Evolutionary conservation across 2,888 invertebrate species (phyloP).

Genomic region (Dexiosoma caninum): DNA sequence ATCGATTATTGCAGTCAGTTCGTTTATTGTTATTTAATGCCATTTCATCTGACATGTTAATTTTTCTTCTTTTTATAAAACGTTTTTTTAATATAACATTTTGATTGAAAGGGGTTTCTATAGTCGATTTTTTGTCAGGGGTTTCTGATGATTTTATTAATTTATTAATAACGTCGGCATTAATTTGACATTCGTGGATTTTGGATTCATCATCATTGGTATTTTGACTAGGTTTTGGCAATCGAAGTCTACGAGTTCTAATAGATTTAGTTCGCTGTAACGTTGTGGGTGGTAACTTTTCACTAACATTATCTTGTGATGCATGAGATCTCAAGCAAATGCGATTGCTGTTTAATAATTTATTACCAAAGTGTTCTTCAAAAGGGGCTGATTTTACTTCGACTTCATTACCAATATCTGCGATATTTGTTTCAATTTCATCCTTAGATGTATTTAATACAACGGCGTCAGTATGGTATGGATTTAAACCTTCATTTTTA

Average conservation of each 20-base stretch:
- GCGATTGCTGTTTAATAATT: neutral
- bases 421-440: slow-evolving; percentile 29
- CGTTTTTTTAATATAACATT: slow-evolving; percentile 34
- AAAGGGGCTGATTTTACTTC: slow-evolving; percentile 36
- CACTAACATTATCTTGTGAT: neutral
- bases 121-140: neutral
- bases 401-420: neutral
- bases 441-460: neutral
- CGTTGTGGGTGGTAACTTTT: neutral
- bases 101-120: slow-evolving; percentile 17
- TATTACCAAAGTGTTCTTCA: slow-evolving; percentile 17
- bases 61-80: slow-evolving; percentile 28
- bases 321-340: slow-evolving; percentile 38
- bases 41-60: slow-evolving; percentile 2
- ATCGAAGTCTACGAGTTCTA: slow-evolving; percentile 30
- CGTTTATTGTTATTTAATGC: neutral
- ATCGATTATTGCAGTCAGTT: neutral
- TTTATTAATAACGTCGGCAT: slow-evolving; percentile 11
- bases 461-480: neutral
- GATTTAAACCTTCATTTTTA: neutral
- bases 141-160: neutral
- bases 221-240: slow-evolving; percentile 25
- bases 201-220: neutral
- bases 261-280: neutral
- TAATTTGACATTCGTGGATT: slow-evolving; percentile 2